Base-by-base conservation (phyloP, 1,140 invertebrate genomes). In the Eumaeus atala region DNA sequence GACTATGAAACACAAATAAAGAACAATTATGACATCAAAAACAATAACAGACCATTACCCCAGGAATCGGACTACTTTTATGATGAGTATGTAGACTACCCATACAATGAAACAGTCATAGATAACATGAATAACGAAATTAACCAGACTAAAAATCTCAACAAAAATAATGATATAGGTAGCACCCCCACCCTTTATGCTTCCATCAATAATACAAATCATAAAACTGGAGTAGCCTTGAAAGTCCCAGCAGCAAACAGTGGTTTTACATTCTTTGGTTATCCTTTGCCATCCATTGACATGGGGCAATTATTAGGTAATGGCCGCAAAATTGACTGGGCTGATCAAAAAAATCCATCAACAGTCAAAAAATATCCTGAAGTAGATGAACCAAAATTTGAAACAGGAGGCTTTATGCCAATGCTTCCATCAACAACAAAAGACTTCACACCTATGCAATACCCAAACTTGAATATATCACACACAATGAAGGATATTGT, bases 181-280 rank as follows among this genome's bases (percentile, higher is more conserved):
- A 91, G 92, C 57, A 90, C 91, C 3, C 92, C 93, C 8, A 92
- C 91, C 9, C 79, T 93, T 1, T 90, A 93, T 62, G 91, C 92
- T 9, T 89, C 89, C 50, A 89, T 87, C 42, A 90, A 89, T 54
- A 91, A 91, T 68, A 85, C 75, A 8, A 77, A 74, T 17, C 83
- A 73, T 56, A 71, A 72, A 40, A 75, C 81, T 9, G 66, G 67
- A 3, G 56, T 63, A 33, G 38, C 72, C 14, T 52, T 70, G 34
- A 87, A 84, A 66, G 66, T 71, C 33, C 72, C 87, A 59, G 64
- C 70, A 18, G 71, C 87, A 9, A 70, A 54, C 34, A 87, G 89
- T 56, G 78, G 92, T 0, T 95, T 95, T 66, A 95, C 94, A 11
- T 94, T 96, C 65, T 96, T 96, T 67, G 95, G 95, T 0, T 90